Conservation (phyloP, 2,113 vertebrate genomes). For the Lophius piscatorius region DNA sequence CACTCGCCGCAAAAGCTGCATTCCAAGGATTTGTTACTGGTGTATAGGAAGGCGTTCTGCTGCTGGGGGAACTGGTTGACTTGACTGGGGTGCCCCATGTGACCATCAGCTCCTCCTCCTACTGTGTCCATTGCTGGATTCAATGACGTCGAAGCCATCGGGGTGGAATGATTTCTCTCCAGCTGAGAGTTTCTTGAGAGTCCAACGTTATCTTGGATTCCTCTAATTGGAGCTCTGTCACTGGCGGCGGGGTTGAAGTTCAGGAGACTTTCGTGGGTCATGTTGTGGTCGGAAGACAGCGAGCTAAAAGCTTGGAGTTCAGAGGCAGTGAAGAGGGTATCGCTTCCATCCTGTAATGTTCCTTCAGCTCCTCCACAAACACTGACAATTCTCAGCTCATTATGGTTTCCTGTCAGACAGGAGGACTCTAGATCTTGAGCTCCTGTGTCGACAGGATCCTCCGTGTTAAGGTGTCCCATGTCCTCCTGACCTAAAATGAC, state of each 20-base stretch:
- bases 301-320: constrained; percentile 66
- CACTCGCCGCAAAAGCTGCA: constrained; percentile 64
- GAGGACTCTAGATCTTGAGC: constrained; percentile 35
- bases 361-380: constrained; percentile 60
- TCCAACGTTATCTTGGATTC: constrained; percentile 33
- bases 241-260: constrained; percentile 5
- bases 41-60: constrained; percentile 20
- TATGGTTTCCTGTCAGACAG: constrained; percentile 4
- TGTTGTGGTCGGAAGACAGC: constrained; percentile 48
- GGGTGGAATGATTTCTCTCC: constrained; percentile 43
- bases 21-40: constrained; percentile 52
- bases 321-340: constrained; percentile 54
- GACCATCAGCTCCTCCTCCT: constrained; percentile 18
- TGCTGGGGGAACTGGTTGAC: constrained; percentile 54
- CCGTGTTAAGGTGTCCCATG: constrained; percentile 22
- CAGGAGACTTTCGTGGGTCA: constrained; percentile 38
- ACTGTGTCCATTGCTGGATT: constrained; percentile 26
- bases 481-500: constrained; percentile 43
- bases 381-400: constrained; percentile 63
- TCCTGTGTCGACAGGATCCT: constrained; percentile 15
- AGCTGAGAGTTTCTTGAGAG: constrained; percentile 36
- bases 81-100: constrained; percentile 39
- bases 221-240: constrained; percentile 28
- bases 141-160: constrained; percentile 18
- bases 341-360: constrained; percentile 48